A percentile compares a stretch with the other conserved stretches of the same genome.
Evolutionary conservation across 2,113 vertebrate species (phyloP).

Genomic region (Rattus norvegicus): GRCr8 NC_086030.1:50794501-50795000

Average conservation of each 20-base stretch:
- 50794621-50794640: rapidly evolving
- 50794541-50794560: neutral
- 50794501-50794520: slow-evolving; percentile 1
- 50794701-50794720: neutral
- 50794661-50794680: neutral
- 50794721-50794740: slow-evolving; percentile 39
- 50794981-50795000: neutral
- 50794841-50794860: neutral
- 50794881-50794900: neutral
- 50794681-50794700: neutral
- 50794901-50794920: slow-evolving; percentile 19
- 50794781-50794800: neutral
- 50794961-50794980: neutral
- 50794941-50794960: neutral
- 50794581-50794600: neutral
- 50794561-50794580: neutral
- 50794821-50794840: neutral
- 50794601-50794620: neutral
- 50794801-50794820: neutral
- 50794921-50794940: slow-evolving; percentile 47
- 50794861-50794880: neutral
- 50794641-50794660: neutral
- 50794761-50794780: neutral
- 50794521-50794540: neutral
- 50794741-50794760: neutral